These are phyloP conservation scores for Nerophis ophidion DNA, from an alignment of 2,113 vertebrate species.

Conservation along the genomic window DNA sequence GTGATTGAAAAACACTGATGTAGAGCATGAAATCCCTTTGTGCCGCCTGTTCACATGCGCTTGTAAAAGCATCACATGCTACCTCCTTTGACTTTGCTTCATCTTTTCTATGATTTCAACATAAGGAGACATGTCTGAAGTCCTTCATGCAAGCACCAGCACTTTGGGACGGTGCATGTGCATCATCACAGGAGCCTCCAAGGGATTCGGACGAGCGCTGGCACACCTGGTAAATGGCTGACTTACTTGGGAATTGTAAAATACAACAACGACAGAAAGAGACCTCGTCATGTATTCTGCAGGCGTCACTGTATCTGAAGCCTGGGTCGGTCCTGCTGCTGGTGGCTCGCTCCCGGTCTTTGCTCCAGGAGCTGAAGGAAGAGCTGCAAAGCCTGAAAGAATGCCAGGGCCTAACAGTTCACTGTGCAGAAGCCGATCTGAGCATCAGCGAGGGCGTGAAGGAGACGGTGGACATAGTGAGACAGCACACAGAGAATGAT, in stretches of 20 bases:
- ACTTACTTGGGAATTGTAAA: not conserved
- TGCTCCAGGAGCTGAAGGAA: constrained; percentile 56
- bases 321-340: constrained; percentile 65
- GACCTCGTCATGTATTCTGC: constrained; percentile 1
- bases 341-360: constrained; percentile 52
- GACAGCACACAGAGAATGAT: constrained; percentile 34
- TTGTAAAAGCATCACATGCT: constrained; percentile 14
- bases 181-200: constrained; percentile 74
- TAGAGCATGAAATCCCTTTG: constrained; percentile 13
- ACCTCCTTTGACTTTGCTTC: not conserved
- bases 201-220: constrained; percentile 69
- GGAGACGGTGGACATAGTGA: constrained; percentile 10
- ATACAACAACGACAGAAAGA: not conserved
- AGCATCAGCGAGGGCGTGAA: constrained; percentile 29
- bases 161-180: constrained; percentile 46
- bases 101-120: not conserved
- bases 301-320: constrained; percentile 50
- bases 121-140: constrained; percentile 5
- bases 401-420: constrained; percentile 7
- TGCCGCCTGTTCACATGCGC: not conserved
- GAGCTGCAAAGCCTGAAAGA: constrained; percentile 40
- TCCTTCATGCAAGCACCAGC: not conserved
- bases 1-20: no score
- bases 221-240: constrained; percentile 34
- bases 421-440: constrained; percentile 56